These are phyloP conservation scores for Cantharis nigra DNA, from an alignment of 2,888 invertebrate genomes.

Conservation along the genomic window DNA sequence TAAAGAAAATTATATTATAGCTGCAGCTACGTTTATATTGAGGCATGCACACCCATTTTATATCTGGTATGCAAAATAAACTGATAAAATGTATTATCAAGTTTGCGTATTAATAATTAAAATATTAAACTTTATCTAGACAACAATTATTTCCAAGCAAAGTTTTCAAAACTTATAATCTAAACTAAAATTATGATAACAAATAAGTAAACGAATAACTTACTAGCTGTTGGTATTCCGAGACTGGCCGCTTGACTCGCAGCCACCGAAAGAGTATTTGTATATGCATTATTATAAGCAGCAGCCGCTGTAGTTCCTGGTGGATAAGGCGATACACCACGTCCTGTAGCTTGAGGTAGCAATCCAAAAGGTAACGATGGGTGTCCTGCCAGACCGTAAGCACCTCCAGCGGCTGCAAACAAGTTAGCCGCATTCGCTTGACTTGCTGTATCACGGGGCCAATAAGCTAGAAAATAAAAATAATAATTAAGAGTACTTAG, in stretches of 20 bases:
- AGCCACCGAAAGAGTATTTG: conserved; percentile 79
- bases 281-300: conserved; percentile 57
- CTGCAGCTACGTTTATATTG: neutral
- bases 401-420: conserved; percentile 56
- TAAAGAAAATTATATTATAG: neutral
- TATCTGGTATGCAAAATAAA: neutral
- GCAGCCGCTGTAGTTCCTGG: conserved; percentile 45
- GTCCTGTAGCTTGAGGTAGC: conserved; percentile 46
- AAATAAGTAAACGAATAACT: conserved; percentile 45
- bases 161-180: neutral
- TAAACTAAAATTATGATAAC: neutral
- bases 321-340: conserved; percentile 40
- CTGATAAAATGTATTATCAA: neutral
- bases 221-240: conserved; percentile 76
- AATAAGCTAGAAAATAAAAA: conserved; percentile 67
- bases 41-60: neutral
- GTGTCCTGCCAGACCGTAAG: conserved; percentile 52
- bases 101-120: neutral
- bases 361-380: conserved; percentile 52
- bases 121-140: neutral
- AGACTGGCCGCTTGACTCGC: conserved; percentile 85
- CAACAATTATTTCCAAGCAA: neutral
- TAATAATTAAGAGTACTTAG: conserved; percentile 11
- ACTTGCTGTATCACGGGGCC: conserved; percentile 70
- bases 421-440: conserved; percentile 57